Percentiles rank a stretch among this genome's conserved stretches.
Conservation (phyloP, 2,888 invertebrate species). For the Nomada lathburiana region DNA sequence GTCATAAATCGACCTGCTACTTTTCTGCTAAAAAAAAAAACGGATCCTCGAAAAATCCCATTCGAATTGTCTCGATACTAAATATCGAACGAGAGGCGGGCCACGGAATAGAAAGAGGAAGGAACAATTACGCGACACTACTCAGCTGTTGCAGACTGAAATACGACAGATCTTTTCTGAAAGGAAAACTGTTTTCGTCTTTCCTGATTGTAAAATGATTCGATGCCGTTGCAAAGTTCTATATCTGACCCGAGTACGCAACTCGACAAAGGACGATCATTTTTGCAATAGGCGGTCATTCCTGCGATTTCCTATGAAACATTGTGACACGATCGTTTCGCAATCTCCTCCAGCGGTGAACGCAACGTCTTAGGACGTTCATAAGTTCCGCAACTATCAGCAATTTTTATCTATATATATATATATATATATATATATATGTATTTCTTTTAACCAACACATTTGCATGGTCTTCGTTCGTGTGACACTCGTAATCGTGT, state of each 20-base stretch:
- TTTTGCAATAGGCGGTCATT: slow-evolving; percentile 47
- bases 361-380: slow-evolving; percentile 40
- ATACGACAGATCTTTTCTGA: neutral
- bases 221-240: slow-evolving; percentile 17
- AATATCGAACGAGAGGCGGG: slow-evolving; percentile 17
- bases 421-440: too few relatives aligned
- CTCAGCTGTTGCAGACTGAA: slow-evolving; percentile 13
- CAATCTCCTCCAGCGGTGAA: slow-evolving; percentile 49
- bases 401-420: neutral
- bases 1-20: slow-evolving; percentile 9
- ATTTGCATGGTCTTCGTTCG: slow-evolving; percentile 7
- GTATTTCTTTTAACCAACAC: neutral
- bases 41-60: neutral
- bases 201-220: slow-evolving; percentile 1
- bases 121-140: slow-evolving; percentile 31
- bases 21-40: neutral
- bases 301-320: slow-evolving; percentile 43
- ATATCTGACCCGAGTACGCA: slow-evolving; percentile 17
- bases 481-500: slow-evolving; percentile 4
- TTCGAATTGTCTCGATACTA: neutral
- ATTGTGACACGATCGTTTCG: slow-evolving; percentile 60
- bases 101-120: neutral
- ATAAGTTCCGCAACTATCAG: slow-evolving; percentile 26
- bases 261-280: slow-evolving; percentile 44
- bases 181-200: neutral